phyloP scores from a whole-genome alignment of 2,113 vertebrate species.

The Colinus virginianus region DNA sequence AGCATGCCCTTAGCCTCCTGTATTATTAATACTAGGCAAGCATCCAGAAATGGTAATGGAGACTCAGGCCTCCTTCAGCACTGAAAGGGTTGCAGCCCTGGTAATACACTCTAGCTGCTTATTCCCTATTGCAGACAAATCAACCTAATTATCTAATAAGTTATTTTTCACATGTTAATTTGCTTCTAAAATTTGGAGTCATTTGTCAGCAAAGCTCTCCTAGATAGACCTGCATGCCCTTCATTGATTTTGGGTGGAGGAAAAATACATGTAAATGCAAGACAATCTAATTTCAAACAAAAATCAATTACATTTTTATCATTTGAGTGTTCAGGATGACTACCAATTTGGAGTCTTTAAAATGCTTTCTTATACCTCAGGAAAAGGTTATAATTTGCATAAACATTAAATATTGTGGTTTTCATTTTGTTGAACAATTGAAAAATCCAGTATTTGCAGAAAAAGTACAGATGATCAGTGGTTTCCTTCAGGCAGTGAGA shows the following conservation, averaged over 20 bases:
- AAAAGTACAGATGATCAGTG: neutral
- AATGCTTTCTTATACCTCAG: slow-evolving; percentile 1
- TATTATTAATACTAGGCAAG: neutral
- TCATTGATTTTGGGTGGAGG: slow-evolving; percentile 53
- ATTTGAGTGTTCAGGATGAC: slow-evolving; percentile 27
- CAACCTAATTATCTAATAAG: slow-evolving; percentile 1
- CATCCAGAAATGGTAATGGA: neutral
- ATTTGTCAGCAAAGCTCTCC: slow-evolving; percentile 1
- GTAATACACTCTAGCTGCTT: neutral
- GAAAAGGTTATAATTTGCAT: slow-evolving; percentile 24
- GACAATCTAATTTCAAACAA: slow-evolving; percentile 40
- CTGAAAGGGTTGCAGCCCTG: neutral
- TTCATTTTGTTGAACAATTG: slow-evolving; percentile 22
- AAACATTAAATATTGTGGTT: slow-evolving; percentile 42
- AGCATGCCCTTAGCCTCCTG: neutral
- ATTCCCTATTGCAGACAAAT: slow-evolving; percentile 1
- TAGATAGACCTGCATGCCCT: neutral
- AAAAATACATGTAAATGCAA: slow-evolving; percentile 33
- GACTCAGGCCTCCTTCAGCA: neutral
- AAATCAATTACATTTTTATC: slow-evolving; percentile 57
- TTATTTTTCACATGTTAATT: slow-evolving; percentile 46
- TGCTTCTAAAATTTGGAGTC: slow-evolving; percentile 22
- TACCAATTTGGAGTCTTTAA: slow-evolving; percentile 32
- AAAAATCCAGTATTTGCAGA: slow-evolving; percentile 16
- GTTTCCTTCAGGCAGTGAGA: slow-evolving; percentile 22